These are phyloP conservation scores for Punctoribates punctum DNA, from an alignment of 2,888 invertebrate genomes.

Conservation along the genomic window DNA sequence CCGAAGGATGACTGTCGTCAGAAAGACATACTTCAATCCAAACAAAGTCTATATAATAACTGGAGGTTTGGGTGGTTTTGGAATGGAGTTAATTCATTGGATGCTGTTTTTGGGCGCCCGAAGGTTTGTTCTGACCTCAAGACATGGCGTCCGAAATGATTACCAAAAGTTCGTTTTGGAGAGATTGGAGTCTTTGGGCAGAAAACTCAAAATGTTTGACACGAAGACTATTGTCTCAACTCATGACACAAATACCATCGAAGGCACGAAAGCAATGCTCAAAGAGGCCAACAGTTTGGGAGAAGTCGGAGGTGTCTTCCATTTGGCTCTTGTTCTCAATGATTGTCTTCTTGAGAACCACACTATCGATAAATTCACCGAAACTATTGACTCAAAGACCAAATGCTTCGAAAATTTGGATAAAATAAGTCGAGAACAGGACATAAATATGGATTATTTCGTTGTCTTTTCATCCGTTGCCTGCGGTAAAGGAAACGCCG, in stretches of 20 bases:
- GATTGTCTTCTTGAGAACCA: too few species aligned
- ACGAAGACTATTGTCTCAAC: conserved; percentile 66
- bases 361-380: conserved; percentile 70
- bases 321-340: conserved; percentile 64
- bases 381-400: conserved; percentile 79
- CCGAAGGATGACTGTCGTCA: conserved; percentile 61
- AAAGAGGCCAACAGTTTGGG: conserved; percentile 60
- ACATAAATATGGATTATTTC: conserved; percentile 79
- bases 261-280: conserved; percentile 67
- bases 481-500: conserved; percentile 92
- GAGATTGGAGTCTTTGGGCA: conserved; percentile 62
- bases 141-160: conserved; percentile 83
- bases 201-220: conserved; percentile 52
- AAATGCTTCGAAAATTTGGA: conserved; percentile 79
- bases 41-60: conserved; percentile 53
- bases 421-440: conserved; percentile 67
- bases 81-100: conserved; percentile 88
- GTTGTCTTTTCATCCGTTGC: conserved; percentile 94
- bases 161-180: conserved; percentile 83
- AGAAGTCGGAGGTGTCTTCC: conserved; percentile 81
- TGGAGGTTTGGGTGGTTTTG: conserved; percentile 91
- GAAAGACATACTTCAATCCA: conserved; percentile 69
- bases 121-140: conserved; percentile 61
- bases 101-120: conserved; percentile 84
- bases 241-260: conserved; percentile 65